These are phyloP conservation scores for Lamellibrachia satsuma DNA, from an alignment of 2,888 invertebrate species.

Conservation along the genomic window DNA sequence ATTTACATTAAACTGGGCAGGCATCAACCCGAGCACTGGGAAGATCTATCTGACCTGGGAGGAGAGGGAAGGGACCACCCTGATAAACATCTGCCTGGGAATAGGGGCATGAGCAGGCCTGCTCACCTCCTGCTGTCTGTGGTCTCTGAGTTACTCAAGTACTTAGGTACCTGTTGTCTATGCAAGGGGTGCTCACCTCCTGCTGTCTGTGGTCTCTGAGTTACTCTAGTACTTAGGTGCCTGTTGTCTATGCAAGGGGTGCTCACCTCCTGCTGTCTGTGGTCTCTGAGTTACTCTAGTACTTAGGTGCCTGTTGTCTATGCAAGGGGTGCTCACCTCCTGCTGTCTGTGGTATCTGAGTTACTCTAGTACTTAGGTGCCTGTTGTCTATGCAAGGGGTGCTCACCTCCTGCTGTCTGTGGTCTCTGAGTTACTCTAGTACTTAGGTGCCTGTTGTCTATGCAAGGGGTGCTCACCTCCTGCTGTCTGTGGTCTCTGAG, in stretches of 20 bases:
- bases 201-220: background rate
- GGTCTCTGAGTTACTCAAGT: background rate
- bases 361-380: too few relatives aligned
- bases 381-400: too few relatives aligned
- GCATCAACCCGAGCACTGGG: background rate
- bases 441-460: too few relatives aligned
- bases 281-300: background rate
- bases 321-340: background rate
- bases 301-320: too few relatives aligned
- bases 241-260: too few relatives aligned
- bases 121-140: background rate
- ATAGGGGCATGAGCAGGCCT: background rate
- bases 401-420: background rate
- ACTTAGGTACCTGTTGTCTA: too few relatives aligned
- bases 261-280: background rate
- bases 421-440: background rate
- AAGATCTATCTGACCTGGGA: background rate
- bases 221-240: too few relatives aligned
- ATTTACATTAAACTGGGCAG: background rate
- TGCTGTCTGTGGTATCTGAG: background rate
- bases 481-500: background rate
- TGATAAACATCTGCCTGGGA: background rate
- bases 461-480: background rate
- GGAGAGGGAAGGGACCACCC: background rate
- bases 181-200: background rate